phyloP scores from a whole-genome alignment of 2,113 vertebrate species.

The Ochotona curzoniae region DNA sequence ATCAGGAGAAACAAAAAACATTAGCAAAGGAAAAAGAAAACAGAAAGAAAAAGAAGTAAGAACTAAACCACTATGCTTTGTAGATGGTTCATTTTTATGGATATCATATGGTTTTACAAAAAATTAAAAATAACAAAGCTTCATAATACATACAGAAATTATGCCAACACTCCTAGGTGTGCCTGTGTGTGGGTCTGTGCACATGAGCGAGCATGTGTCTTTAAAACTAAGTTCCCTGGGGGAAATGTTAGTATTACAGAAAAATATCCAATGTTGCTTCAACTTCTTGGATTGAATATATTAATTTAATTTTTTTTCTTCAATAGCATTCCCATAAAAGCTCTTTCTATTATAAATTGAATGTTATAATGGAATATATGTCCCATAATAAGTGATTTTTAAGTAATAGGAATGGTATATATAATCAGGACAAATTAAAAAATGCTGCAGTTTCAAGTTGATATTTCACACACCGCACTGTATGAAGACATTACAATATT shows the following conservation, averaged over 20 bases:
- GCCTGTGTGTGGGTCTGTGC: neutral
- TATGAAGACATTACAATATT: slow-evolving; percentile 24
- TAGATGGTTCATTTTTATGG: neutral
- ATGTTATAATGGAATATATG: neutral
- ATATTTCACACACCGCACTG: slow-evolving; percentile 42
- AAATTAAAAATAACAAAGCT: neutral
- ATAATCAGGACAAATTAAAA: slow-evolving; percentile 57
- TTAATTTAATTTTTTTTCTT: neutral
- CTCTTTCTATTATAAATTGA: neutral
- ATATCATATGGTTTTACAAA: neutral
- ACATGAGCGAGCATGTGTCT: neutral
- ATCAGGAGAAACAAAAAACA: neutral
- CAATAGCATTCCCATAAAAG: neutral
- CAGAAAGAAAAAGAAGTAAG: neutral
- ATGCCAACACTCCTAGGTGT: neutral
- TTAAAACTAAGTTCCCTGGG: neutral
- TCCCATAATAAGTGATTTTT: slow-evolving; percentile 67
- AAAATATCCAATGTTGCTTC: neutral
- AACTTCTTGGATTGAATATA: neutral
- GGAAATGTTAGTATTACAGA: neutral
- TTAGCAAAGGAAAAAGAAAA: neutral
- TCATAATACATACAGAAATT: neutral
- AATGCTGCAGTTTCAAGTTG: slow-evolving; percentile 34
- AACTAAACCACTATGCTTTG: neutral
- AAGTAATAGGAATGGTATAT: slow-evolving; percentile 49